Base-by-base conservation (phyloP, 2,797 vertebrate species). In the Propithecus deckenii region DNA sequence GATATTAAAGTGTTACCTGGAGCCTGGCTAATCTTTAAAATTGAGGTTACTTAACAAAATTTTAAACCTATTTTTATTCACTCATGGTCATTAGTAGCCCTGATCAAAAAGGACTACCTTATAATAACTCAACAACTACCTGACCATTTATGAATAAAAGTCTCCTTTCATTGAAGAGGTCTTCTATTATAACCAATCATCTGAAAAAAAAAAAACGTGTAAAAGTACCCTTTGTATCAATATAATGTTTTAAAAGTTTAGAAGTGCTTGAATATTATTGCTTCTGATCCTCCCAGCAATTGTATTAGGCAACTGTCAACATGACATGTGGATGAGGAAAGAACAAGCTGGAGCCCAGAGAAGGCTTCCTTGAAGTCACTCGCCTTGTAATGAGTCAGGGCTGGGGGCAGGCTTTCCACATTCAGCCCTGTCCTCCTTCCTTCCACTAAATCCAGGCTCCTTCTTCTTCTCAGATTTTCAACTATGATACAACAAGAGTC, bases 41-140 rank as follows among this genome's bases (percentile, higher is more conserved):
- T 0, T 38, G 46, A n/a, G 63, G 32, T 48, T 30, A 55, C 25
- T 3, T 69, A 48, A 69, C 18, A 38, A n/a, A 94, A 69, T 50
- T 20, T 30, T 30, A 89, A 87, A 50, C 32, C n/a, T 72, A 13
- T 55, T 85, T 55, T 90, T 72, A 71, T 83, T 69, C 55, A 48
- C 52, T 84, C 25, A 14, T 11, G 38, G 48, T 61, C 43, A 81
- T 48, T 46, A 71, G 61, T n/a, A 43, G 41, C 55, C 55, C 63
- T 57, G 35, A 81, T 30, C 22, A 35, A 38, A 81, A 74, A 55
- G 63, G 32, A 55, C 3, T 13, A 18, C 61, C 76, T 89, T 14
- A 59, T 6, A 86, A 71, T 50, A 79, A 91, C 76, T 52, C 57
- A 86, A 78, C 43, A 92, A 46, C 38, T 69, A 81, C 55, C 30